Evolutionary conservation across 2,888 invertebrate species (phyloP).

Genomic region (Volucella zonaria): DNA sequence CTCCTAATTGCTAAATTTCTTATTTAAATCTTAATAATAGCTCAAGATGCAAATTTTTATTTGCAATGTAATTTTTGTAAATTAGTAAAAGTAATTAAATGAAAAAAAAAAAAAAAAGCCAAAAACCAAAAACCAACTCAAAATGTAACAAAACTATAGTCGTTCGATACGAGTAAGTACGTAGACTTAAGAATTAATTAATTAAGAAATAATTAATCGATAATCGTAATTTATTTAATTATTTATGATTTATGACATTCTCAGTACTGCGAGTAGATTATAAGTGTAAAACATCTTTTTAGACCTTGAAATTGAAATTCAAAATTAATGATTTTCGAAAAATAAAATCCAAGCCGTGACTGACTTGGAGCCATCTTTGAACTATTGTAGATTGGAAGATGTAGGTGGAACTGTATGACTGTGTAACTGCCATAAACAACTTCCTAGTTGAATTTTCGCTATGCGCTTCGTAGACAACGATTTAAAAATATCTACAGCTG

Average conservation of each 20-base stretch:
- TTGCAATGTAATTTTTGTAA: conserved; percentile 70
- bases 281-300: conserved; percentile 9
- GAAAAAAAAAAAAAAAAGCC: too few relatives aligned
- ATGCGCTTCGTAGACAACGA: too few relatives aligned
- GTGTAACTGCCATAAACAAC: too few relatives aligned
- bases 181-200: conserved; percentile 34
- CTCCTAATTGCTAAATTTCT: conserved; percentile 9
- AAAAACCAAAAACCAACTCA: conserved; percentile 30
- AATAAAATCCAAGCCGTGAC: background rate
- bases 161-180: conserved; percentile 19
- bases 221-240: conserved; percentile 34
- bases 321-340: background rate
- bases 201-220: conserved; percentile 35
- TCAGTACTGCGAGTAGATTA: conserved; percentile 36
- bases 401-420: too few relatives aligned
- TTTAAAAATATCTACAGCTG: too few relatives aligned
- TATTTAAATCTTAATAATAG: conserved; percentile 27
- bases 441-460: too few relatives aligned
- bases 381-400: too few relatives aligned
- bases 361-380: too few relatives aligned
- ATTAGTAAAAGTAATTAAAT: conserved; percentile 23
- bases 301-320: background rate
- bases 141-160: conserved; percentile 47
- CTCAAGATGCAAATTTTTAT: conserved; percentile 52
- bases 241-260: conserved; percentile 39